A percentile compares a stretch with the other conserved stretches of the same genome.
Conservation (phyloP, 2,113 vertebrate genomes). For the Upupa epops region DNA sequence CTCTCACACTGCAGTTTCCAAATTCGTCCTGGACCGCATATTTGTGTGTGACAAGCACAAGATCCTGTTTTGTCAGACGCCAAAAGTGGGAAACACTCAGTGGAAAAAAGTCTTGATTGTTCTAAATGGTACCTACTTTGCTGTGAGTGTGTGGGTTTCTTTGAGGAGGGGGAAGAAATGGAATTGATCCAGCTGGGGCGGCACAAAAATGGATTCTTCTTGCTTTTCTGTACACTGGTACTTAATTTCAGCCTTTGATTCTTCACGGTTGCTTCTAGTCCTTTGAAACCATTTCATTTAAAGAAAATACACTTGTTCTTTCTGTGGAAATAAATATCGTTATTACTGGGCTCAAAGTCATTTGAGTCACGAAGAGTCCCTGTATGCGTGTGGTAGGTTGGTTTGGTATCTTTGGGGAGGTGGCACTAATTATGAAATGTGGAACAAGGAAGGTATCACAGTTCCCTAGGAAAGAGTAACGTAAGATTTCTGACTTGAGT, state of each 20-base stretch:
- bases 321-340: not conserved
- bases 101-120: slow-evolving; percentile 99
- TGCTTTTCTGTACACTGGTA: not conserved
- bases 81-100: slow-evolving; percentile 98
- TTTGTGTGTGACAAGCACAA: slow-evolving; percentile 97
- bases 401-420: not conserved
- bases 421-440: not conserved
- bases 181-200: not conserved
- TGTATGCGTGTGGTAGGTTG: not conserved
- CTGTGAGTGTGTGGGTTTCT: not conserved
- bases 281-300: not conserved
- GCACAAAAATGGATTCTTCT: slow-evolving; percentile 13
- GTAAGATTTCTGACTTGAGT: not conserved
- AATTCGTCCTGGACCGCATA: slow-evolving; percentile 95
- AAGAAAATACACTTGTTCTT: not conserved
- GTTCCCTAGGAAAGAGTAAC: not conserved
- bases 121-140: slow-evolving; percentile 85
- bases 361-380: not conserved
- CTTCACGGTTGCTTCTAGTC: not conserved
- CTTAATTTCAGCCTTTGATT: not conserved
- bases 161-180: not conserved
- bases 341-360: not conserved
- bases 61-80: slow-evolving; percentile 98
- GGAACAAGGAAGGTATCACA: not conserved
- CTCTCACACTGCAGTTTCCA: slow-evolving; percentile 87